Conservation (phyloP, 1,140 invertebrate species). For the Bombus consobrinus region DNA sequence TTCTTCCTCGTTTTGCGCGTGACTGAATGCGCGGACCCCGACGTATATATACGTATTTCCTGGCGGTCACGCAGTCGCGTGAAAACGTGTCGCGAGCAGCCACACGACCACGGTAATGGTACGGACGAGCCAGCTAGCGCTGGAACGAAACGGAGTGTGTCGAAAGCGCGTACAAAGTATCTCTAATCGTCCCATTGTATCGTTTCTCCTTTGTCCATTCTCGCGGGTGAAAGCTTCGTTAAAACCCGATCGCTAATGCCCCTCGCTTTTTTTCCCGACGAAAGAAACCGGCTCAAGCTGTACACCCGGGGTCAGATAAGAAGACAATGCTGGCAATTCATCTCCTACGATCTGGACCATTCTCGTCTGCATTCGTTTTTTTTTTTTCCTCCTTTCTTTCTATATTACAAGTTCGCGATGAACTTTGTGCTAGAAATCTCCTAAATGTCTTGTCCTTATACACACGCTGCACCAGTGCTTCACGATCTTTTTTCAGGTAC, state of each 20-base stretch:
- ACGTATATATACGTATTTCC: constrained; percentile 40
- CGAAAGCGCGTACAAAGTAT: constrained; percentile 65
- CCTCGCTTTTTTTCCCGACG: constrained; percentile 37
- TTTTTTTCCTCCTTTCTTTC: background rate
- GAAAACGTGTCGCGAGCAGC: constrained; percentile 46
- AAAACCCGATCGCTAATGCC: constrained; percentile 62
- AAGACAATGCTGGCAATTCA: constrained; percentile 22
- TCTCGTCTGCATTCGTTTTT: background rate
- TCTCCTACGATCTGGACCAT: constrained; percentile 24
- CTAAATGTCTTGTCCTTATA: background rate
- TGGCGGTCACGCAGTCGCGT: constrained; percentile 44
- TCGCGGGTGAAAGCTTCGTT: constrained; percentile 67
- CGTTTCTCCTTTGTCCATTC: constrained; percentile 63
- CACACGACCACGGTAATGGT: constrained; percentile 19
- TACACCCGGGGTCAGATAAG: constrained; percentile 10
- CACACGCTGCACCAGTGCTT: background rate
- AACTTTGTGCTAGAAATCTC: constrained; percentile 1
- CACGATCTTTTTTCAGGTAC: background rate
- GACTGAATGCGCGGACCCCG: constrained; percentile 38
- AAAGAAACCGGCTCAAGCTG: constrained; percentile 39
- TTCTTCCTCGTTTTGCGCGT: constrained; percentile 56
- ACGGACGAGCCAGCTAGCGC: constrained; percentile 31
- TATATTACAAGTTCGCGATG: background rate
- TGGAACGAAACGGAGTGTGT: constrained; percentile 57
- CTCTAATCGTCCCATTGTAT: constrained; percentile 69